Percentiles rank a stretch among this genome's conserved stretches.
phyloP scores from a whole-genome alignment of 2,888 invertebrate genomes.

The Eupithecia tripunctaria region DNA sequence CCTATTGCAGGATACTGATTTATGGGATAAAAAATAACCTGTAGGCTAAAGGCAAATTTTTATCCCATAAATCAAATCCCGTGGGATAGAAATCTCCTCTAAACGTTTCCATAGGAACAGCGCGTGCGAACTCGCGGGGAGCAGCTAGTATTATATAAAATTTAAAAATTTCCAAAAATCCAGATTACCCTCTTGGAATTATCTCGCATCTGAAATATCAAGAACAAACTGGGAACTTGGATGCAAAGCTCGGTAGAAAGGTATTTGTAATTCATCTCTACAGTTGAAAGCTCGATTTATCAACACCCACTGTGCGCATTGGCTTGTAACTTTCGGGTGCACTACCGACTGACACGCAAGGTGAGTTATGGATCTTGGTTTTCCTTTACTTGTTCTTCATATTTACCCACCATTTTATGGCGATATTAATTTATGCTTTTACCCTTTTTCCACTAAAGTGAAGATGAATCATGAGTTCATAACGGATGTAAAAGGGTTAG shows the following conservation, averaged over 20 bases:
- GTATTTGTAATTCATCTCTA: not conserved
- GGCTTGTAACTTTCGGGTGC: not conserved
- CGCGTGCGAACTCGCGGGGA: no score
- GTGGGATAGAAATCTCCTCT: no score
- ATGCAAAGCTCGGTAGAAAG: not conserved
- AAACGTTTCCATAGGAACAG: no score
- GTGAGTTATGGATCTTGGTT: not conserved
- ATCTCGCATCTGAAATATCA: not conserved
- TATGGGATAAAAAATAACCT: no score
- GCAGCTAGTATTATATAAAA: no score
- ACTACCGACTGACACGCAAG: not conserved
- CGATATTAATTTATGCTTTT: not conserved
- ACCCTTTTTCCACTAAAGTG: not conserved
- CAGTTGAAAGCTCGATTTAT: not conserved
- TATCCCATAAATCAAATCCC: no score
- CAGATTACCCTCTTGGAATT: not conserved
- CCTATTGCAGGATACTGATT: no score
- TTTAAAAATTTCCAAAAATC: not conserved
- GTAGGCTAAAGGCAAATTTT: no score
- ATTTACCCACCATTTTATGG: no score
- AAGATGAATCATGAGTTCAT: no score
- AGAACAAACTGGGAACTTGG: not conserved
- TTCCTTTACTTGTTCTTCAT: not conserved
- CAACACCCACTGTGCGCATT: not conserved
- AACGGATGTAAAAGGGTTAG: no score